These are phyloP conservation scores for Stigmatopora nigra DNA, from an alignment of 2,113 vertebrate genomes.

Conservation along the genomic window DNA sequence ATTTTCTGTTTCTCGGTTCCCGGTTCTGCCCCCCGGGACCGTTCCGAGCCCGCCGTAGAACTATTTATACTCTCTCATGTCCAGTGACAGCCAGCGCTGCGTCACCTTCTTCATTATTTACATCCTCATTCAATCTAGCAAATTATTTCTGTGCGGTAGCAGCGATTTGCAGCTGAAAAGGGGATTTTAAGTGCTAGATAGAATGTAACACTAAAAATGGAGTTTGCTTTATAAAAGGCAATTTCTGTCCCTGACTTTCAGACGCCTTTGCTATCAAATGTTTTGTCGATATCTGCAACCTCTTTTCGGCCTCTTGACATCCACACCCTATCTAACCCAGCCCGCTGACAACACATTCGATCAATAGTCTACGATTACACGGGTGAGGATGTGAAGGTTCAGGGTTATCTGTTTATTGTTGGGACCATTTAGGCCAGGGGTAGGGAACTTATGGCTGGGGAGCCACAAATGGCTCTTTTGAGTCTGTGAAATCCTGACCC, in stretches of 20 bases:
- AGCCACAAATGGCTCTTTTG: too few species aligned
- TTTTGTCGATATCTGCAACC: slow-evolving; percentile 4
- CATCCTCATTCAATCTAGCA: slow-evolving; percentile 14
- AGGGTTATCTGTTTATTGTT: too few species aligned
- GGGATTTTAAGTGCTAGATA: slow-evolving; percentile 8
- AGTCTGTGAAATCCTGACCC: too few species aligned
- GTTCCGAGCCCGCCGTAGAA: slow-evolving; percentile 29
- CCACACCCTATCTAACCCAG: slow-evolving; percentile 3
- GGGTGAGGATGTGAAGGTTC: not conserved
- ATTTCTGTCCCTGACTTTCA: not conserved
- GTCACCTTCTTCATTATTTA: slow-evolving; percentile 43
- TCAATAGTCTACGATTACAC: not conserved
- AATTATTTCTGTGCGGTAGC: not conserved
- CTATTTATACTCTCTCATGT: slow-evolving; percentile 36
- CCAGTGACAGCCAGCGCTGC: slow-evolving; percentile 21
- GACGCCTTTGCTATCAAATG: slow-evolving; percentile 11
- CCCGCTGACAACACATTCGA: not conserved
- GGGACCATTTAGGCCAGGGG: too few species aligned
- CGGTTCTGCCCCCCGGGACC: slow-evolving; percentile 21
- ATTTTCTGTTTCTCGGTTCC: slow-evolving; percentile 13
- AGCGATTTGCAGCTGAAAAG: not conserved
- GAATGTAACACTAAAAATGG: slow-evolving; percentile 22
- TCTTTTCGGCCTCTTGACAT: slow-evolving; percentile 23
- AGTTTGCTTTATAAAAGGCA: not conserved
- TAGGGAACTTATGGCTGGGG: too few species aligned